Evolutionary conservation across 2,888 invertebrate genomes (phyloP), one percentile per base, ranked within the genome.

Genomic region (Lagria hirta): DNA sequence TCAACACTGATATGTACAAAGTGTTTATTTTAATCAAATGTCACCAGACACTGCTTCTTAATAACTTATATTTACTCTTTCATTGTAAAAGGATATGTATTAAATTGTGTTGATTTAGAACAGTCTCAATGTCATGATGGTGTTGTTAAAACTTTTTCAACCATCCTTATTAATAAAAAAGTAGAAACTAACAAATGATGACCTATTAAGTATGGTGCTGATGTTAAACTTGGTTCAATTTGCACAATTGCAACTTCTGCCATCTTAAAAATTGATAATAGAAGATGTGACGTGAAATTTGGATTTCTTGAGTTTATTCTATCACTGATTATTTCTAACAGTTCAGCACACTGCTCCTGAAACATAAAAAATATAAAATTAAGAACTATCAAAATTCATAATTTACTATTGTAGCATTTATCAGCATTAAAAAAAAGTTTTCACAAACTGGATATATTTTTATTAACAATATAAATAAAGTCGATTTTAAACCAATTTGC

Each of bases 201-300:
- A 32, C 49, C 41, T 37, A 51, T 47, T 23, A 43, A 44, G 24
- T 50, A 42, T 30, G 41, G 28, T 14, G 27, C 17, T 6, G 60
- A 60, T 16, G 66, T 62, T 24, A 80, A 80, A 65, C 79, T 80
- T 2, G 80, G 76, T 17, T 84, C 82, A 13, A 89, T 86, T 72
- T 88, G 83, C 53, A 88, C 83, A 34, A 90, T 86, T 72, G 91
- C 90, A 36, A 92, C 90, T 76, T 91, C 91, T 36, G 91, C 91
- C 77, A 92, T 88, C 76, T 92, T 92, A 76, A 92, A 88, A 70
- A 92, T 90, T 57, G 92, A 92, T 43, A 92, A 79, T 20, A 91
- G 78, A 47, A 89, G 82, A 70, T 92, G 90, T 32, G 90, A 89
- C 64, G 87, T 86, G 55, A 92, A 84, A 64, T 90, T 88, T 54